Percentiles rank a stretch among this genome's conserved stretches.
These are phyloP conservation scores for Hirundo rustica DNA, from an alignment of 2,797 vertebrate species.

Conservation along the genomic window DNA sequence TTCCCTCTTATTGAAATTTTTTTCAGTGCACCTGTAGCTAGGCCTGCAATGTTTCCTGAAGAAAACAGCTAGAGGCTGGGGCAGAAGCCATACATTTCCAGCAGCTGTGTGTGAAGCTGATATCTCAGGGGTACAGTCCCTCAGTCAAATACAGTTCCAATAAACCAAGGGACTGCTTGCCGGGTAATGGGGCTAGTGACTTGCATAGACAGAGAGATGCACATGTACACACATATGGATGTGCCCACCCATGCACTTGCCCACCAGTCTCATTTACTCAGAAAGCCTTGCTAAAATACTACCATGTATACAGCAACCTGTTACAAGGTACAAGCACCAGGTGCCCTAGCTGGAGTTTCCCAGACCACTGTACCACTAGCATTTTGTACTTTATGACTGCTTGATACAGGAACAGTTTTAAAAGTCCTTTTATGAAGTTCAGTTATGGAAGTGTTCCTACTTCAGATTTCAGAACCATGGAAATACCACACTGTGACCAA, in stretches of 20 bases:
- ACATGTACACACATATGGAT: rapidly evolving
- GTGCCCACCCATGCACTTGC: not conserved
- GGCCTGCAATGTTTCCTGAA: not conserved
- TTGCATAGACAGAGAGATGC: not conserved
- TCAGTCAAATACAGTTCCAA: not conserved
- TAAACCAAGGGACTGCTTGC: not conserved
- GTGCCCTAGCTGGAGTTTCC: not conserved
- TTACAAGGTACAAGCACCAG: not conserved
- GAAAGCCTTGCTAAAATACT: not conserved
- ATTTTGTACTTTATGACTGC: not conserved
- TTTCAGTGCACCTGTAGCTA: not conserved
- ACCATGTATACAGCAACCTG: not conserved
- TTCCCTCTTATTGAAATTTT: not conserved
- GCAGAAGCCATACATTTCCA: not conserved
- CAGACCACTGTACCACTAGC: not conserved
- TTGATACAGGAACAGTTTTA: not conserved
- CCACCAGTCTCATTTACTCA: not conserved
- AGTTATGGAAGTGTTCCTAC: not conserved
- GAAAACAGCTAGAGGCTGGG: not conserved
- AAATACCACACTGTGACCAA: not conserved
- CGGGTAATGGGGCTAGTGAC: not conserved
- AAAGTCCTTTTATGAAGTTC: not conserved
- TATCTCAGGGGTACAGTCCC: not conserved
- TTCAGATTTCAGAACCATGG: not conserved
- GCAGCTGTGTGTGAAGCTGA: not conserved